Evolutionary conservation across 1,140 invertebrate species (phyloP).

Genomic region (Zaprionus tsacasi): DNA sequence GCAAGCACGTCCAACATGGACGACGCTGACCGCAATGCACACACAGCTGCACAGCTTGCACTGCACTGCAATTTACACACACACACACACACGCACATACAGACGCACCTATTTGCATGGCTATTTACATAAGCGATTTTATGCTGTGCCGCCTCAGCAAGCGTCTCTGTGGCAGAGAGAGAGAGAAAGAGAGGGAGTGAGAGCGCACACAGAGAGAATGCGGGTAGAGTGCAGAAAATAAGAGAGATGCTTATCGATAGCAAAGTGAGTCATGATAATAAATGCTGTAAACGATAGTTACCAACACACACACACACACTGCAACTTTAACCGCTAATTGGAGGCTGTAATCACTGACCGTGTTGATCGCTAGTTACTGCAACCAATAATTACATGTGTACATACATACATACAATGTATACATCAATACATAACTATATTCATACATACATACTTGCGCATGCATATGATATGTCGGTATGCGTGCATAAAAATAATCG

Average conservation of each 20-base stretch:
- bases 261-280: slow-evolving; percentile 13
- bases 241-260: slow-evolving; percentile 11
- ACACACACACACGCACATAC: slow-evolving; percentile 21
- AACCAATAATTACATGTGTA: slow-evolving; percentile 30
- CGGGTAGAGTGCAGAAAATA: background rate
- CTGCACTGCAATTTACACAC: slow-evolving; percentile 43
- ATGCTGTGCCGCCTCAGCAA: slow-evolving; percentile 60
- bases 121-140: slow-evolving; percentile 80
- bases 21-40: slow-evolving; percentile 32
- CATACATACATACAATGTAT: background rate
- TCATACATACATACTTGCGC: background rate
- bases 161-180: slow-evolving; percentile 17
- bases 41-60: slow-evolving; percentile 35
- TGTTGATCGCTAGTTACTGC: slow-evolving; percentile 27
- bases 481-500: slow-evolving; percentile 29
- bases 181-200: slow-evolving; percentile 19
- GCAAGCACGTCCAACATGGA: slow-evolving; percentile 35
- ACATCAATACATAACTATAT: slow-evolving; percentile 3
- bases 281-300: slow-evolving; percentile 24
- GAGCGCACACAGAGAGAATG: background rate
- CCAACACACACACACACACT: background rate
- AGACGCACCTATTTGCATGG: slow-evolving; percentile 28
- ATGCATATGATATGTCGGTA: slow-evolving; percentile 5
- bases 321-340: slow-evolving; percentile 33
- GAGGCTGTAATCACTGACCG: slow-evolving; percentile 37